Evolutionary conservation across 23 tunicate genomes (phyloP).

Genomic region (Styela clava): DNA sequence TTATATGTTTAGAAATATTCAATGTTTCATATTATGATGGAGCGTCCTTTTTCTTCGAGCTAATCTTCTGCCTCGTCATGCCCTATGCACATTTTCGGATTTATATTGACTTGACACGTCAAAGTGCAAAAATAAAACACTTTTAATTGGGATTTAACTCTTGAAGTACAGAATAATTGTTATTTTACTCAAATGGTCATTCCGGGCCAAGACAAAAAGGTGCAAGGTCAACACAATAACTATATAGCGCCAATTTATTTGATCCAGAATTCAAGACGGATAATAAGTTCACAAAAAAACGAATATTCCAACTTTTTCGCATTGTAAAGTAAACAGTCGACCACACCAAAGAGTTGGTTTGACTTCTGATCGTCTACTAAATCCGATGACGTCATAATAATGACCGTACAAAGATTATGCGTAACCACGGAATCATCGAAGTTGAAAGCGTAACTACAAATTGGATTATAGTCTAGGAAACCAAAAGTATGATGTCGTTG

Average conservation of each 20-base stretch:
- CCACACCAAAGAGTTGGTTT: neutral
- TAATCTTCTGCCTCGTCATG: neutral
- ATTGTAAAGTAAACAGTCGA: too few relatives aligned
- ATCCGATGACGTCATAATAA: neutral
- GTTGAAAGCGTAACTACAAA: neutral
- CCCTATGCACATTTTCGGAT: neutral
- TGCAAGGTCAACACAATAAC: too few relatives aligned
- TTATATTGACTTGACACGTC: neutral
- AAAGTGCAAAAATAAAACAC: neutral
- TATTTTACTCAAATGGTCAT: neutral
- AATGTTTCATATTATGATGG: too few relatives aligned
- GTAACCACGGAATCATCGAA: neutral
- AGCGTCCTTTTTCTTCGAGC: neutral
- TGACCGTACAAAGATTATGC: neutral
- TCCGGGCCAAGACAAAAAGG: neutral
- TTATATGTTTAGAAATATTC: too few relatives aligned
- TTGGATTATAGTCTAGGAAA: neutral
- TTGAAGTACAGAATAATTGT: too few relatives aligned
- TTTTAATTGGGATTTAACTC: neutral
- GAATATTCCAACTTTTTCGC: too few relatives aligned
- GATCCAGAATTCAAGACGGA: too few relatives aligned
- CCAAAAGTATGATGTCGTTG: neutral
- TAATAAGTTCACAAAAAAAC: too few relatives aligned
- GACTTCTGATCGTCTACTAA: neutral
- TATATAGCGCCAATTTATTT: too few relatives aligned